Evolutionary conservation across 2,113 vertebrate genomes (phyloP).

Genomic region (Serinus canaria): DNA sequence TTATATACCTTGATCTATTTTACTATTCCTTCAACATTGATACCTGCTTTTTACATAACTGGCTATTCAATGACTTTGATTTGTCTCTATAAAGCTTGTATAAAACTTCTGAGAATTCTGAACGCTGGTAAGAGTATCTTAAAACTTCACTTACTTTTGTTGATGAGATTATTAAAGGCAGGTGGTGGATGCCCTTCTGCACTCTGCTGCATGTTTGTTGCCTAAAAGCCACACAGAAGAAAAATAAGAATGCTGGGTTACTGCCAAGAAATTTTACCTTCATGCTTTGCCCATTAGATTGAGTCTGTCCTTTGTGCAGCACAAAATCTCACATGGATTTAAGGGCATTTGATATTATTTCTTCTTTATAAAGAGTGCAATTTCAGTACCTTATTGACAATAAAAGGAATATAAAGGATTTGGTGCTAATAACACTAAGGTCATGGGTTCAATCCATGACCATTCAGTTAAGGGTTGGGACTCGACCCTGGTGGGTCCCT

Average conservation of each 20-base stretch:
- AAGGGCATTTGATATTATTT: neutral
- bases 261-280: neutral
- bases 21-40: neutral
- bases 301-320: neutral
- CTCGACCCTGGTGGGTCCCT: neutral
- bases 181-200: neutral
- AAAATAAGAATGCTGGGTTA: neutral
- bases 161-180: neutral
- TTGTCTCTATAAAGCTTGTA: neutral
- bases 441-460: fast-evolving
- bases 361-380: neutral
- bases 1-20: neutral
- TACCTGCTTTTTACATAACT: neutral
- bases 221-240: neutral
- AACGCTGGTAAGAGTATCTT: neutral
- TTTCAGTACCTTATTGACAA: neutral
- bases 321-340: neutral
- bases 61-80: neutral
- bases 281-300: neutral
- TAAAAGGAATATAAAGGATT: neutral
- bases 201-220: neutral
- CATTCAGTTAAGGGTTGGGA: neutral
- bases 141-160: neutral
- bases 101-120: neutral
- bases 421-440: neutral